These are phyloP conservation scores for Balearica regulorum DNA, from an alignment of 2,797 vertebrate genomes.

Conservation along the genomic window DNA sequence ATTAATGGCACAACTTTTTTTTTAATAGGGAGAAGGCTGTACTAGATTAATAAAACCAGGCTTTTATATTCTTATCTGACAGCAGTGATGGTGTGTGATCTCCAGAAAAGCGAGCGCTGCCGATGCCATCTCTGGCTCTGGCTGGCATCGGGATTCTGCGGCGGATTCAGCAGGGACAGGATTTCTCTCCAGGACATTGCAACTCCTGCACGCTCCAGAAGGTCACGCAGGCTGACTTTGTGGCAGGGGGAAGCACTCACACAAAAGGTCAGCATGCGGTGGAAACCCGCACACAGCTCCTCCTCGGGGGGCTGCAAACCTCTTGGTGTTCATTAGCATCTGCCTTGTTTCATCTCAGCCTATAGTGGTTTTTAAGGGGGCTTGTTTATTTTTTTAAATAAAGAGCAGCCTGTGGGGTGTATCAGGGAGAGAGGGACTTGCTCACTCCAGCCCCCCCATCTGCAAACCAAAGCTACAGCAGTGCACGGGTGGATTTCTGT, in stretches of 20 bases:
- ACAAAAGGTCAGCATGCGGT: slow-evolving; percentile 17
- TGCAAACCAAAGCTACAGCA: not conserved
- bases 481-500: not conserved
- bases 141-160: not conserved
- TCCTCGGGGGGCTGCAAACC: not conserved
- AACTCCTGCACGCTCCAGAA: not conserved
- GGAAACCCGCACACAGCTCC: not conserved
- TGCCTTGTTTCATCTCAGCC: not conserved
- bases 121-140: not conserved
- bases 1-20: slow-evolving; percentile 51
- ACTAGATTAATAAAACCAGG: slow-evolving; percentile 43
- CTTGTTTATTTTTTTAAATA: not conserved
- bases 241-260: not conserved
- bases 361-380: not conserved
- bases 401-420: not conserved
- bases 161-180: fast-evolving
- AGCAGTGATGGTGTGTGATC: not conserved
- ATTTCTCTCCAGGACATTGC: slow-evolving; percentile 28
- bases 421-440: not conserved
- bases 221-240: slow-evolving; percentile 10
- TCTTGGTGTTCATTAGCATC: not conserved
- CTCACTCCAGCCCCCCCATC: not conserved
- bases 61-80: not conserved
- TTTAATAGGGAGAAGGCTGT: slow-evolving; percentile 30
- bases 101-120: not conserved